phyloP scores from a whole-genome alignment of 2,888 invertebrate species.

The Callosobruchus maculatus region DNA sequence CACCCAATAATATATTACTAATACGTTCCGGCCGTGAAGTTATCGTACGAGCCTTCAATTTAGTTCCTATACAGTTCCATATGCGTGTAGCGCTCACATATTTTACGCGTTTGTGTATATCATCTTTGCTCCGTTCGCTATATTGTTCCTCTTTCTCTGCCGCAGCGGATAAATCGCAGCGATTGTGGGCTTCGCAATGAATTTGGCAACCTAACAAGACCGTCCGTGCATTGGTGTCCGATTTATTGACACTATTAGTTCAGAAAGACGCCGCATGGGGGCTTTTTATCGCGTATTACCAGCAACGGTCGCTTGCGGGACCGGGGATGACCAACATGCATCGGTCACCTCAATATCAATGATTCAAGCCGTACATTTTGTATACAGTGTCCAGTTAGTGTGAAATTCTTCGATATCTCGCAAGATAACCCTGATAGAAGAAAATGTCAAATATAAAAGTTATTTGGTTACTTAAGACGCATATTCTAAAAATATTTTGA shows the following conservation, averaged over 20 bases:
- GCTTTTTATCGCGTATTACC: neutral
- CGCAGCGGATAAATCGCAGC: neutral
- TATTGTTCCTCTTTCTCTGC: neutral
- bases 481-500: too few species aligned
- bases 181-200: neutral
- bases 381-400: too few species aligned
- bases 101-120: constrained; percentile 23
- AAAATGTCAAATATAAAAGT: too few species aligned
- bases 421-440: too few species aligned
- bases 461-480: too few species aligned
- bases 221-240: neutral
- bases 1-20: constrained; percentile 26
- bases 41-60: constrained; percentile 18
- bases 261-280: neutral
- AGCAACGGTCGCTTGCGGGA: neutral
- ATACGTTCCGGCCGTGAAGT: constrained; percentile 21
- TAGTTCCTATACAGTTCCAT: constrained; percentile 23
- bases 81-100: constrained; percentile 22
- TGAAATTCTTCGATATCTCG: too few species aligned
- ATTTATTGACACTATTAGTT: neutral
- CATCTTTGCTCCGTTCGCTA: constrained; percentile 9
- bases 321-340: too few species aligned
- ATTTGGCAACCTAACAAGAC: neutral
- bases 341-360: too few species aligned
- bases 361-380: too few species aligned